Percentiles rank a stretch among this genome's conserved stretches.
These are phyloP conservation scores for Siniperca undulata DNA, from an alignment of 2,797 vertebrate species.

Conservation along the genomic window DNA sequence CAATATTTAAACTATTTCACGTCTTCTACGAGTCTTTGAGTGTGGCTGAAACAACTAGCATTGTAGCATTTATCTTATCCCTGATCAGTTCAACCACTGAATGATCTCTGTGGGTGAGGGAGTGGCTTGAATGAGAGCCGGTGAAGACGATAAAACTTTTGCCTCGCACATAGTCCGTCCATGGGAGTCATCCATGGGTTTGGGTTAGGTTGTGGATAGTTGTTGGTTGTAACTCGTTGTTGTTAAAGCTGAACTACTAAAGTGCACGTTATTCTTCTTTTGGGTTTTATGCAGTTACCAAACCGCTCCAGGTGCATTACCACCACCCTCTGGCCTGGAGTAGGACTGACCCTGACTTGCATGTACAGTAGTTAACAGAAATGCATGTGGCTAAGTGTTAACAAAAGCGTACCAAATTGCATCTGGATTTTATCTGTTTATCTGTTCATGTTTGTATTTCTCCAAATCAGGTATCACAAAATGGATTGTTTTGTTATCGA, in stretches of 20 bases:
- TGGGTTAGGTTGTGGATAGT: not conserved
- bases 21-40: no score
- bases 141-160: not conserved
- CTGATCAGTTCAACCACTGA: not conserved
- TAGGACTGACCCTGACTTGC: not conserved
- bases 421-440: not conserved
- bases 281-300: not conserved
- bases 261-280: not conserved
- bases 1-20: no score
- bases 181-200: not conserved
- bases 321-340: not conserved
- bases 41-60: no score
- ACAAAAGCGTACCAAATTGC: not conserved
- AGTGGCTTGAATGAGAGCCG: not conserved
- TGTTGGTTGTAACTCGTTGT: not conserved
- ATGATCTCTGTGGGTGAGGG: not conserved
- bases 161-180: not conserved
- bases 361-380: not conserved
- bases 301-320: not conserved
- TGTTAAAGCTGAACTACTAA: not conserved
- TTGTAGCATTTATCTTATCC: not conserved
- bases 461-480: not conserved
- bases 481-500: not conserved
- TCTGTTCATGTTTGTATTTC: not conserved
- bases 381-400: not conserved